Conservation (phyloP, 2,113 vertebrate species). For the Leptosomus discolor region DNA sequence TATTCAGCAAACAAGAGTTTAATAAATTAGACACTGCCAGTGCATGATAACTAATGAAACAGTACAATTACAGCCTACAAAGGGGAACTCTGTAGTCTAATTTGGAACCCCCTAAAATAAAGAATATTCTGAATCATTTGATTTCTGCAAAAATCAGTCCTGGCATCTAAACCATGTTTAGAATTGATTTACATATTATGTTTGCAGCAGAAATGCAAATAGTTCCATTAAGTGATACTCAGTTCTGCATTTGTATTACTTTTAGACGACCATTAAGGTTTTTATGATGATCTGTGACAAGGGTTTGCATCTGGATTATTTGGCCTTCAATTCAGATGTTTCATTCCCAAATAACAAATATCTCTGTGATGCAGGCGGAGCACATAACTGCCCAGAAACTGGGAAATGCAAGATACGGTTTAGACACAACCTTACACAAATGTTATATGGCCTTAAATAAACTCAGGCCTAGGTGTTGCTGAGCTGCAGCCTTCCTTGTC, state of each 20-base stretch:
- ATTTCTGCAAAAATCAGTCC: neutral
- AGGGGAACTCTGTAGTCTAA: neutral
- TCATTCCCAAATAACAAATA: neutral
- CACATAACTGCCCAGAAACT: neutral
- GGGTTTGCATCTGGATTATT: neutral
- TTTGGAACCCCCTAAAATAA: neutral
- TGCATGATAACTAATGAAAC: neutral
- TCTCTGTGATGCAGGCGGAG: neutral
- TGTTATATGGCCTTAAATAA: neutral
- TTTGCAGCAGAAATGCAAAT: neutral
- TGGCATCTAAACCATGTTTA: neutral
- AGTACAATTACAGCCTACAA: neutral
- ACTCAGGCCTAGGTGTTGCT: neutral
- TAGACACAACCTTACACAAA: neutral
- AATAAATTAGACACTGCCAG: neutral
- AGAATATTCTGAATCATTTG: neutral
- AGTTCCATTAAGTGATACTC: neutral
- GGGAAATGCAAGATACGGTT: neutral
- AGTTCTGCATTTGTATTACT: neutral
- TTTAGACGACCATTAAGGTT: neutral
- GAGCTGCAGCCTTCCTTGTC: neutral
- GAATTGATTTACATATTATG: neutral
- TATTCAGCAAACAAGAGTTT: neutral
- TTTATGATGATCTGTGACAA: neutral
- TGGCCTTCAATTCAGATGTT: neutral